Evolutionary conservation across 2,888 invertebrate genomes (phyloP), one percentile per base, ranked within the genome.

Genomic region (Luffia ferchaultella): DNA sequence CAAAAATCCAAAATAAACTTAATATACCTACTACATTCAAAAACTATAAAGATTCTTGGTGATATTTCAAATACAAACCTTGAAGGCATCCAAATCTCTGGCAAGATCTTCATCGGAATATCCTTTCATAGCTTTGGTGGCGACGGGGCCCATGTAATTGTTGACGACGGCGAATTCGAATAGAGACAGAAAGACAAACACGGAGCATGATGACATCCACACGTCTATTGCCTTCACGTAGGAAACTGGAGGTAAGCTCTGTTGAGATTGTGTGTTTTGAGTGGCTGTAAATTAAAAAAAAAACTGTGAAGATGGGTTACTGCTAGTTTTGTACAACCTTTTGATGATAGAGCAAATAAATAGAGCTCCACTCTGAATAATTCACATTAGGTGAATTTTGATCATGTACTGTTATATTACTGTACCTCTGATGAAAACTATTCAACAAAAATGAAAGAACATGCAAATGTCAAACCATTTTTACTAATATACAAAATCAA

Each of bases 191-290:
- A 95, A 95, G n/a, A 95, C 95, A 72, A 95, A 95, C 16, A 95
- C 93, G 1, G 95, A 94, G 68, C 94, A 95, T 1, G 93, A 93
- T 0, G 93, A 95, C 95, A 94, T 95, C 93, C 93, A 95, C 0
- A 94, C 92, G 68, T 95, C 96, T 49, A 96, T 95, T 0, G 95
- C 95, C 75, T 96, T 96, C 1, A 96, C 94, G 71, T 96, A 96
- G 0, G 95, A 95, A 0, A 96, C 96, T 0, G 95, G 94, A 0
- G 95, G 96, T 57, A 96, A 79, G 16, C 91, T 93, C 63, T 95
- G 92, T 66, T 95, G 95, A 0, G 95, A 95, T 65, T 95, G 95
- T 0, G 95, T 95, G 72, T 95, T 95, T 83, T 96, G 96, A 17
- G 95, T 96, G 15, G 95, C 95, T 92, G 73, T n/a, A 20, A 49